Percentiles rank a stretch among this genome's conserved stretches.
Evolutionary conservation across 1,140 invertebrate species (phyloP).

Genomic region (Atopsyche davidsoni): DNA sequence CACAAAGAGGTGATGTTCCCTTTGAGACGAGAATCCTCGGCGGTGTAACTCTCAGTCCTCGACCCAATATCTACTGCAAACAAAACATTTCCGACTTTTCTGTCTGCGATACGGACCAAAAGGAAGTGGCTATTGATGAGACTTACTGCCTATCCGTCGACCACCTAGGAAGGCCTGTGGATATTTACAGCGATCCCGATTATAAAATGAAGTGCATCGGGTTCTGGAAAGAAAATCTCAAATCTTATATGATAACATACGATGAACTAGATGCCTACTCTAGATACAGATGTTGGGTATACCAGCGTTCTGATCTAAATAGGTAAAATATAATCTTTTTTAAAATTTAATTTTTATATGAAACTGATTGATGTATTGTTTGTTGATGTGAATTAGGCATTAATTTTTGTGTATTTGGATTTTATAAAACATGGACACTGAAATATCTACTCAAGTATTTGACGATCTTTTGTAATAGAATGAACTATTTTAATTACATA

Average conservation of each 20-base stretch:
- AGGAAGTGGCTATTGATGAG: conserved; percentile 88
- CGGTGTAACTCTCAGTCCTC: conserved; percentile 87
- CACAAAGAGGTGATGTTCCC: conserved; percentile 77
- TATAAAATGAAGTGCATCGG: conserved; percentile 96
- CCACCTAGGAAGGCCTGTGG: conserved; percentile 84
- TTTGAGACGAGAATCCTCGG: conserved; percentile 91
- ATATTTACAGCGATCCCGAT: conserved; percentile 94
- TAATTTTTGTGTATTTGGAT: too few species aligned
- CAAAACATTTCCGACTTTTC: conserved; percentile 92
- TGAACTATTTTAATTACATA: too few species aligned
- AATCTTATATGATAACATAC: conserved; percentile 94
- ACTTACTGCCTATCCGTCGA: conserved; percentile 95
- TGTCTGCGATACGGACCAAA: conserved; percentile 88
- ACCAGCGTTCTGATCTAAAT: conserved; percentile 91
- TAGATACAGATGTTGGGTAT: conserved; percentile 96
- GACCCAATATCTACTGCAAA: conserved; percentile 89
- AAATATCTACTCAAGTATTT: too few species aligned
- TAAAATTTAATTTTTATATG: background rate
- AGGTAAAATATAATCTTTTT: conserved; percentile 43
- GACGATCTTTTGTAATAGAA: too few species aligned
- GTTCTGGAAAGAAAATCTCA: conserved; percentile 96
- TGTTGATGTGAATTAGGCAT: too few species aligned
- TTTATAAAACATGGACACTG: too few species aligned
- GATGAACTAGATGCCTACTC: conserved; percentile 94
- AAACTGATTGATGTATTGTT: background rate